phyloP scores from a whole-genome alignment of 2,888 invertebrate species.

The Nomada lathburiana region DNA sequence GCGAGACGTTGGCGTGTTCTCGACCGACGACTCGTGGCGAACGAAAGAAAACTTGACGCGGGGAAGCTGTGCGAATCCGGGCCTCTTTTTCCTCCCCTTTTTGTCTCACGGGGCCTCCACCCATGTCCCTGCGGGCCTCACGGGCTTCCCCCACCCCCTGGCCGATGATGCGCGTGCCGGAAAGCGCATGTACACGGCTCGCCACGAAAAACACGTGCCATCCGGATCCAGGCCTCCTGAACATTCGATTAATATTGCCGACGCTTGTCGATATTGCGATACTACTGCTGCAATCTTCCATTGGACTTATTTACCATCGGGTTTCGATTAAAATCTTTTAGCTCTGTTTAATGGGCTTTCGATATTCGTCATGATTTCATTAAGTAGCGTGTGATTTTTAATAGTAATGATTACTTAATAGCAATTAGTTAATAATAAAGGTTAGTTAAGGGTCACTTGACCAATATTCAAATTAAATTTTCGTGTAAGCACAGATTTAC shows the following conservation, averaged over 20 bases:
- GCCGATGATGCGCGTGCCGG: slow-evolving; percentile 63
- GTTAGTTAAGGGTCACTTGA: no score
- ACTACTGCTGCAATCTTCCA: background rate
- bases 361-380: no score
- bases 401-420: no score
- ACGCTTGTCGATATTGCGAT: slow-evolving; percentile 10
- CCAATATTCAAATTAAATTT: no score
- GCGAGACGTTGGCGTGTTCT: slow-evolving; percentile 25
- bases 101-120: slow-evolving; percentile 13
- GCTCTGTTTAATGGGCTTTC: no score
- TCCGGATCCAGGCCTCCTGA: slow-evolving; percentile 7
- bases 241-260: slow-evolving; percentile 35
- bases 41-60: slow-evolving; percentile 46
- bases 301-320: no score
- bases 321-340: background rate
- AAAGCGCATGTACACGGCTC: slow-evolving; percentile 37
- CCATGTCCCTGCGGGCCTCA: slow-evolving; percentile 30
- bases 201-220: slow-evolving; percentile 61
- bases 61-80: slow-evolving; percentile 33
- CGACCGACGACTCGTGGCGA: slow-evolving; percentile 17
- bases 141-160: slow-evolving; percentile 43
- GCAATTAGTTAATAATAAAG: no score
- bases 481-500: no score
- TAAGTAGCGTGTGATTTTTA: no score
- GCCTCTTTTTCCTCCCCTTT: slow-evolving; percentile 31